These are phyloP conservation scores for Natator depressus DNA, from an alignment of 2,113 vertebrate species.

Conservation along the genomic window DNA sequence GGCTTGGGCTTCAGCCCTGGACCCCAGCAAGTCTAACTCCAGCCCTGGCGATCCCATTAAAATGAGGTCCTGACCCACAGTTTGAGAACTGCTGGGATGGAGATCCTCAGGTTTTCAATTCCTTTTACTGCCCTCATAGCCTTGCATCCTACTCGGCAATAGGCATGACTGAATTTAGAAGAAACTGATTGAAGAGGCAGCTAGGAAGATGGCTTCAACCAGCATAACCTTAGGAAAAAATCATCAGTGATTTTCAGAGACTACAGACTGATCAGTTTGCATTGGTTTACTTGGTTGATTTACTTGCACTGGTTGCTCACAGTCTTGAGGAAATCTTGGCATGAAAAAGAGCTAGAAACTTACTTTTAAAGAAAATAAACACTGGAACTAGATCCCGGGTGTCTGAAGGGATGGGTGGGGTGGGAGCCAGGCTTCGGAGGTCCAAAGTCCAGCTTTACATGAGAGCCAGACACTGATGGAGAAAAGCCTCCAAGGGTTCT, in stretches of 20 bases:
- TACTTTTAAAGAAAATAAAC: constrained; percentile 57
- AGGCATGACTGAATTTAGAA: not conserved
- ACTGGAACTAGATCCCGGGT: constrained; percentile 46
- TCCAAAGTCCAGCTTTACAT: not conserved
- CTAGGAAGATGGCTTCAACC: not conserved
- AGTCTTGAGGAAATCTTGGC: constrained; percentile 68
- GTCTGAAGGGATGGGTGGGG: not conserved
- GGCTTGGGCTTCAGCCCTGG: too few relatives aligned
- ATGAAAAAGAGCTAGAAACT: not conserved
- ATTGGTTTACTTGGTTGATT: constrained; percentile 67
- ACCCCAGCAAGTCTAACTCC: too few relatives aligned
- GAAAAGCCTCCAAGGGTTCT: not conserved
- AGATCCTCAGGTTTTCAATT: fast-evolving
- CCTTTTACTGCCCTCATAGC: not conserved
- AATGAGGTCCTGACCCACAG: too few relatives aligned
- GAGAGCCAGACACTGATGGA: not conserved
- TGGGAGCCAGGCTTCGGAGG: not conserved
- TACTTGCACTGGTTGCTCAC: constrained; percentile 61
- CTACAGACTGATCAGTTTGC: constrained; percentile 70
- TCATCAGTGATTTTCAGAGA: constrained; percentile 67
- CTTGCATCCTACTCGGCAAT: not conserved
- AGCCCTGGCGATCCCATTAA: too few relatives aligned
- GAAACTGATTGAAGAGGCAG: not conserved
- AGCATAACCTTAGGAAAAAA: constrained; percentile 64
- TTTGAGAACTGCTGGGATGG: not conserved